phyloP scores from a whole-genome alignment of 2,888 invertebrate genomes.

The Leucania comma region DNA sequence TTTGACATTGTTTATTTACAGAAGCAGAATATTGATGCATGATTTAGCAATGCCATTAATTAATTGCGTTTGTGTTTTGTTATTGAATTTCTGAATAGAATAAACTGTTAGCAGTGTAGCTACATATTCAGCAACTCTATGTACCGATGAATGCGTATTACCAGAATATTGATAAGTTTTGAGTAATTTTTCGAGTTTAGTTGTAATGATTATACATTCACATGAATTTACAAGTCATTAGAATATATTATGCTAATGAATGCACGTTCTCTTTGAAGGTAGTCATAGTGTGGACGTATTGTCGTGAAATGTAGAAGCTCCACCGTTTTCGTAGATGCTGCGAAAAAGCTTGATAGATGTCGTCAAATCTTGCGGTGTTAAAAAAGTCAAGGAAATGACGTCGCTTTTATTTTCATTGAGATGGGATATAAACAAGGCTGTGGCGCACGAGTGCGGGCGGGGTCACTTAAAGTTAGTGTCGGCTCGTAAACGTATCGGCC shows the following conservation, averaged over 20 bases:
- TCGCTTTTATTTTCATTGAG: constrained; percentile 85
- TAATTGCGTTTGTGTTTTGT: neutral
- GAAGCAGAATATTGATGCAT: constrained; percentile 1
- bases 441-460: constrained; percentile 83
- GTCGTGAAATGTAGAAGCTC: constrained; percentile 2
- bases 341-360: constrained; percentile 34
- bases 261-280: neutral
- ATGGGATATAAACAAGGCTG: constrained; percentile 85
- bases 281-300: neutral
- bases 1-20: neutral
- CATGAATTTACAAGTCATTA: constrained; percentile 6
- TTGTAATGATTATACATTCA: neutral
- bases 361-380: constrained; percentile 55
- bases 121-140: neutral
- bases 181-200: neutral
- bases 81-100: neutral
- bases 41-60: neutral
- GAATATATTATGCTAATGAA: constrained; percentile 1
- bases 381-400: constrained; percentile 74
- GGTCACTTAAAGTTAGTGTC: constrained; percentile 89
- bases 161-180: constrained; percentile 1
- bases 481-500: constrained; percentile 89
- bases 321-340: constrained; percentile 22
- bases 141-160: neutral
- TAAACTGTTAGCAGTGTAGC: neutral